A percentile compares a stretch with the other conserved stretches of the same genome.
Evolutionary conservation across 2,888 invertebrate genomes (phyloP).

Genomic region (Phalera bucephala): DNA sequence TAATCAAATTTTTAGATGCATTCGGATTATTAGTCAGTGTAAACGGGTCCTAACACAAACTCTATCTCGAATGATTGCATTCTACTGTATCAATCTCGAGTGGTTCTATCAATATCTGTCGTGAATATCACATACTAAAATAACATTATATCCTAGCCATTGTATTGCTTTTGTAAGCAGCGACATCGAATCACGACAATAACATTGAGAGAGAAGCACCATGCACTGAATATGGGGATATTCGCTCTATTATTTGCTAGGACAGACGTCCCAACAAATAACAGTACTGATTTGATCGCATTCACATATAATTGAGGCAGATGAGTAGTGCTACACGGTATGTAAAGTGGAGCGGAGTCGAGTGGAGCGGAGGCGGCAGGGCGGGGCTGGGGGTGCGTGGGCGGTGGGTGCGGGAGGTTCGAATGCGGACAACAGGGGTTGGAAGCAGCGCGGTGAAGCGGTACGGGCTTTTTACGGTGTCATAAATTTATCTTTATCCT

Average conservation of each 20-base stretch:
- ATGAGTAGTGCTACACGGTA: constrained; percentile 77
- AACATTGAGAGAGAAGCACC: constrained; percentile 64
- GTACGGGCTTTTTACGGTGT: constrained; percentile 54
- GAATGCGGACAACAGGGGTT: constrained; percentile 50
- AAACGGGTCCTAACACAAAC: background rate
- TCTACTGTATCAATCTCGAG: constrained; percentile 20
- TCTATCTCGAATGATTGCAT: background rate
- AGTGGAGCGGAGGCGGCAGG: constrained; percentile 24
- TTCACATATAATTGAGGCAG: constrained; percentile 50
- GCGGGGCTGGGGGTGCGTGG: constrained; percentile 21
- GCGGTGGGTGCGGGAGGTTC: constrained; percentile 30
- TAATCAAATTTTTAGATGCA: no score
- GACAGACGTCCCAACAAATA: constrained; percentile 35
- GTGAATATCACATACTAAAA: constrained; percentile 14
- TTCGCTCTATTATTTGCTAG: constrained; percentile 35
- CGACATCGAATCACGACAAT: constrained; percentile 66
- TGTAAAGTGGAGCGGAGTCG: constrained; percentile 48
- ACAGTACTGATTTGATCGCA: constrained; percentile 43
- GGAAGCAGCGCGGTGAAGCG: constrained; percentile 71
- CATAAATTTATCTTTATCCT: constrained; percentile 40
- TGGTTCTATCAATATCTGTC: constrained; percentile 16
- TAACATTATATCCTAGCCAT: constrained; percentile 17
- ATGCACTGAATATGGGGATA: constrained; percentile 60
- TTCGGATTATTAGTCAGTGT: background rate
- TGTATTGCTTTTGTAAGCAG: constrained; percentile 36